Evolutionary conservation across 2,113 vertebrate species (phyloP), one percentile per base, ranked within the genome.

Genomic region (Tachysurus fulvidraco): DNA sequence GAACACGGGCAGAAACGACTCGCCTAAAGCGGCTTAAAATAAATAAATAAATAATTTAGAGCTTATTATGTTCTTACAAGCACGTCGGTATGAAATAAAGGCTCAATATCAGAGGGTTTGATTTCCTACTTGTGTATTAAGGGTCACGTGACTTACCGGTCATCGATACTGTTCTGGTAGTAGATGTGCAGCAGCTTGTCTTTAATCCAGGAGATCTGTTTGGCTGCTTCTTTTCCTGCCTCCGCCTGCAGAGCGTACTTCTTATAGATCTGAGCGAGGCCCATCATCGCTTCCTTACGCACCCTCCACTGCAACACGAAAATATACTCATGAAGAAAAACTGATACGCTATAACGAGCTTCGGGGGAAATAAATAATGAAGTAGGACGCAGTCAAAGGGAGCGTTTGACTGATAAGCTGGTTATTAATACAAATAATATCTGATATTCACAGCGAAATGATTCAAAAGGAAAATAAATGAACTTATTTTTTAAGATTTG

Each of bases 281-380:
- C 98, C 98, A 99, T 99, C 98, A 99, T 99, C 46, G 98, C 98
- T 94, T 99, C 98, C 93, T 99, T 99, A 88, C 98, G 97, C 0
- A 99, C 98, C 89, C 98, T 95, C 98, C 98, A 99, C 98, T 99
- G 93, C 50, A 94, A 84, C 57, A 54, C 3, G n/a, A 28, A 28
- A 81, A 17, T 12, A 2, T 19, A 46, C 19, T 16, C 21, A 6
- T 5, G 6, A 3, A 30, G 9, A 64, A 64, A 25, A 25, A 23
- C 36, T 36, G 17, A 54, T 17, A 69, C 13, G 25, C 62, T 67
- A 28, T 28, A 67, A n/a, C 3, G 17, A 54, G 19, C 81, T 28
- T 12, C 28, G 52, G 64, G 14, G 62, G 59, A 28, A 36, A n/a
- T 50, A 50, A 83, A 83, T 44, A 52, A 50, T 83, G 30, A 69